Evolutionary conservation across 2,797 vertebrate species (phyloP).

Genomic region (Falco peregrinus): DNA sequence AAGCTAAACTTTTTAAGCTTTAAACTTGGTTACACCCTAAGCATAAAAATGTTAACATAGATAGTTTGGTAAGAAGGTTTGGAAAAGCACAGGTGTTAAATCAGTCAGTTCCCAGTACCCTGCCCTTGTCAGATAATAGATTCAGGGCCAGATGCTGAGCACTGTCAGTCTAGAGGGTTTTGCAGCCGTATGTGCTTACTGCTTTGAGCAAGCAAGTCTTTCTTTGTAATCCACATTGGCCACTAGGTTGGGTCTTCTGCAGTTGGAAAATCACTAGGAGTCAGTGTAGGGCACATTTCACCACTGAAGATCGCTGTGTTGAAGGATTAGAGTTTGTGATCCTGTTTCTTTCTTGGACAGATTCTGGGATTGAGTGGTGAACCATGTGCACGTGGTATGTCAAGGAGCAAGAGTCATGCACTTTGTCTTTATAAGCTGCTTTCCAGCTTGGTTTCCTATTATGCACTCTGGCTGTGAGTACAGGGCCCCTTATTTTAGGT

Average conservation of each 20-base stretch:
- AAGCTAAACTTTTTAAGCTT: background rate
- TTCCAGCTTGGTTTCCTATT: constrained; percentile 1
- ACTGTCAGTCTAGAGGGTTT: background rate
- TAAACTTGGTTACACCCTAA: background rate
- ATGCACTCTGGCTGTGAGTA: background rate
- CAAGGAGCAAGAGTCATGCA: background rate
- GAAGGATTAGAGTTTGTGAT: background rate
- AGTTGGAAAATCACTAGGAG: background rate
- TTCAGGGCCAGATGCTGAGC: background rate
- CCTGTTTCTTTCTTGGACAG: background rate
- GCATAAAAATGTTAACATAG: background rate
- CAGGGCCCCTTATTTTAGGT: background rate
- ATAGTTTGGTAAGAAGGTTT: background rate
- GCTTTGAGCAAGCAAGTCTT: background rate
- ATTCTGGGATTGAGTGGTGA: background rate
- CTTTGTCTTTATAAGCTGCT: background rate
- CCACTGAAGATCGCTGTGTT: background rate
- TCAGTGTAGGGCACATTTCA: background rate
- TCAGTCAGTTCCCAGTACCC: background rate
- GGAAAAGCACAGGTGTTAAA: background rate
- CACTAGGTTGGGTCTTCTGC: background rate
- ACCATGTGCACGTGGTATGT: background rate
- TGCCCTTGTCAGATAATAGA: background rate
- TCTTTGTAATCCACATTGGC: background rate
- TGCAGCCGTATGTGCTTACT: fast-evolving